These are phyloP conservation scores for Dipus sagitta DNA, from an alignment of 2,797 vertebrate species.

Conservation along the genomic window DNA sequence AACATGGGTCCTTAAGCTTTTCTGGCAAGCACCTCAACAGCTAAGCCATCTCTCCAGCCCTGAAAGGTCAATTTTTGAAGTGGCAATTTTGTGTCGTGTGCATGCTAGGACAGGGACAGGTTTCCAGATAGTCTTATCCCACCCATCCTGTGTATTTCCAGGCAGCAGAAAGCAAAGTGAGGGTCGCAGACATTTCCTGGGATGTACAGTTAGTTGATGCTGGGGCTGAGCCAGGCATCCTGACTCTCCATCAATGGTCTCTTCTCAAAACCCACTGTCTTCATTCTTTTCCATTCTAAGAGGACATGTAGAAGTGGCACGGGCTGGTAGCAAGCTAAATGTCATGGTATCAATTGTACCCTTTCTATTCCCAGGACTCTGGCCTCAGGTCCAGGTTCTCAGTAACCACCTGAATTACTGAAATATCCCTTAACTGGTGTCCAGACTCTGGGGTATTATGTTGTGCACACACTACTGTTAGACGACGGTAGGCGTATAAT, in stretches of 20 bases:
- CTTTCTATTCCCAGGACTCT: too few species aligned
- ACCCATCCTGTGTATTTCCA: background rate
- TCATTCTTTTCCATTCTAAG: background rate
- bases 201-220: background rate
- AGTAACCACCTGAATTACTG: background rate
- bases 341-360: background rate
- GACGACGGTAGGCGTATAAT: fast-evolving
- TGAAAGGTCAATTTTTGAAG: background rate
- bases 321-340: background rate
- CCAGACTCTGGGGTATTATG: background rate
- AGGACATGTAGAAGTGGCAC: background rate
- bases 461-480: background rate
- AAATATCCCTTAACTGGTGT: background rate
- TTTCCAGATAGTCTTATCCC: background rate
- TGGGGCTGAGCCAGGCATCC: background rate
- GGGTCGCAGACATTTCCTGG: background rate
- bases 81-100: too few species aligned
- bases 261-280: background rate
- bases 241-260: background rate
- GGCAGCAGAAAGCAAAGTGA: background rate
- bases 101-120: background rate
- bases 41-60: too few species aligned
- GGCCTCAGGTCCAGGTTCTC: background rate
- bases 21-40: too few species aligned
- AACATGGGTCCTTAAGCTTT: too few species aligned